Base-by-base conservation (phyloP, 2,797 vertebrate genomes). In the Sebastes glaucus region DNA sequence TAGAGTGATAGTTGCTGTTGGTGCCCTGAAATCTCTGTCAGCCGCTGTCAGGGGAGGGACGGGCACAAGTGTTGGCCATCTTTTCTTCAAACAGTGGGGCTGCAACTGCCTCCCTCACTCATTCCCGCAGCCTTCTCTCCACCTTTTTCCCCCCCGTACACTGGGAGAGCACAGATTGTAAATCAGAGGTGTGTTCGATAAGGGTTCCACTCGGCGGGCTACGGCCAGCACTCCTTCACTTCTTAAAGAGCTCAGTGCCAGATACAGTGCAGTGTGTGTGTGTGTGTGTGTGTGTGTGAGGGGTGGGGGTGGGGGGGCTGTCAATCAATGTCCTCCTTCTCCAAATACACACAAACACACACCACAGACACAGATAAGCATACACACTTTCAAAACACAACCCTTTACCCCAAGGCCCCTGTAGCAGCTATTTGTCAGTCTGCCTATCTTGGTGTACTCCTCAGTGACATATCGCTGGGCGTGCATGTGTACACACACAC, bases 101-200 rank as follows among this genome's bases (percentile, higher is more conserved):
- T 81, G 64, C 69, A 82, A 49, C 49, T 53, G 49, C 83, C 79
- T 87, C 69, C 57, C 62, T 78, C 63, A 62, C 57, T 61, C 63
- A 74, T 63, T 64, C 66, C 63, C 7, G 11, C 25, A 14, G 8
- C 46, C 70, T 27, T 13, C 35, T 57, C 49, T 81, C 67, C 52
- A 62, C 77, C 42, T 62, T 74, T 71, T 23, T 42, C 33, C n/a
- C n/a, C 59, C 18, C 56, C 4, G 0, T 62, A 73, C 65, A 38
- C 59, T 33, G 11, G 33, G 67, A 78, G 59, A 72, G 71, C 38
- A 86, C 59, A 71, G 72, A 84, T 82, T 78, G 84, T 90, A 93
- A 95, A 93, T 92, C 90, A 94, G 83, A 61, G 59, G 52, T 49
- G 69, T 42, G 71, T 71, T 94, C 62, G 28, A 91, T 92, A 89